phyloP scores from a whole-genome alignment of 2,888 invertebrate species.

The Noctua janthe region DNA sequence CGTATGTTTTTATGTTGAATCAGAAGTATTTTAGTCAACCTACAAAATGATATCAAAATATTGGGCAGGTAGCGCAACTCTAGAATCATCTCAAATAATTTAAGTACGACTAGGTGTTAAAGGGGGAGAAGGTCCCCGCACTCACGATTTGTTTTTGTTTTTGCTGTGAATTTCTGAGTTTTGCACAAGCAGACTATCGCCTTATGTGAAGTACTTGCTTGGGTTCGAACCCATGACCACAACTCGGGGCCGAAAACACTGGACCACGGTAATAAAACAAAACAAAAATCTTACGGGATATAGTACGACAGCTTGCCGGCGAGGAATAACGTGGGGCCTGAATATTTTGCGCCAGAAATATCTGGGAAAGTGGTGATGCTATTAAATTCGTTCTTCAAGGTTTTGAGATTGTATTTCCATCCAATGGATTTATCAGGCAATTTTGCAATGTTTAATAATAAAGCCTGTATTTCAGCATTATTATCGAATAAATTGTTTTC shows the following conservation, averaged over 20 bases:
- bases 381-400: slow-evolving; percentile 69
- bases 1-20: too few species aligned
- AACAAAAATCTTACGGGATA: slow-evolving; percentile 77
- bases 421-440: slow-evolving; percentile 71
- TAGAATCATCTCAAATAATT: too few species aligned
- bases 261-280: neutral
- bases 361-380: slow-evolving; percentile 78
- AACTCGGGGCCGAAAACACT: neutral
- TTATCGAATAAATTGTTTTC: slow-evolving; percentile 69
- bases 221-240: neutral
- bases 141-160: too few species aligned
- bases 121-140: too few species aligned
- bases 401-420: slow-evolving; percentile 79
- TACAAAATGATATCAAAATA: too few species aligned
- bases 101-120: too few species aligned
- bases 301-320: slow-evolving; percentile 79
- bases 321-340: slow-evolving; percentile 80
- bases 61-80: too few species aligned
- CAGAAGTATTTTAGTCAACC: too few species aligned
- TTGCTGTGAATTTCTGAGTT: too few species aligned
- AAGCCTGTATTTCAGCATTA: slow-evolving; percentile 68
- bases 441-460: slow-evolving; percentile 78
- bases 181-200: too few species aligned
- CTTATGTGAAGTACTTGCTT: neutral
- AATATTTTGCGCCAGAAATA: slow-evolving; percentile 70